Percentiles rank a stretch among this genome's conserved stretches.
phyloP scores from a whole-genome alignment of 1,140 invertebrate genomes.

The Vollenhovia emeryi region DNA sequence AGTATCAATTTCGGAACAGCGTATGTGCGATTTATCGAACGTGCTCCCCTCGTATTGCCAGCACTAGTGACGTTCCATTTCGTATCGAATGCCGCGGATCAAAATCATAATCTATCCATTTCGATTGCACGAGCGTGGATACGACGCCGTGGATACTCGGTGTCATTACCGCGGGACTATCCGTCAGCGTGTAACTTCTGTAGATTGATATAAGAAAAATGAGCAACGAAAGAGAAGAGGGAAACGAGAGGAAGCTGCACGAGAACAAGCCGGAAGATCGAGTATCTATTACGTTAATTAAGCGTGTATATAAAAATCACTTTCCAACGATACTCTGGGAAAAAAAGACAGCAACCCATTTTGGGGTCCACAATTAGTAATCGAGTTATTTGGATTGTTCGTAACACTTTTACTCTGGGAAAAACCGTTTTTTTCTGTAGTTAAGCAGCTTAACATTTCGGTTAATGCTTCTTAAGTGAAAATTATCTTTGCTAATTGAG shows the following conservation, averaged over 20 bases:
- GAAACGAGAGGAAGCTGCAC: neutral
- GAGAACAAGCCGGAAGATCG: conserved; percentile 9
- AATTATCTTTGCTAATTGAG: too few relatives aligned
- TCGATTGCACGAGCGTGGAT: conserved; percentile 7
- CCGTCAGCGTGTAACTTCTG: conserved; percentile 12
- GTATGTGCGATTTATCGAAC: conserved; percentile 78
- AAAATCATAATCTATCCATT: conserved; percentile 61
- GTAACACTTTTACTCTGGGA: too few relatives aligned
- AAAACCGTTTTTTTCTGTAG: too few relatives aligned
- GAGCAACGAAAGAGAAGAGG: neutral
- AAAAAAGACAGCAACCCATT: too few relatives aligned
- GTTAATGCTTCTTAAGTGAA: too few relatives aligned
- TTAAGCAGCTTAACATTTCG: too few relatives aligned
- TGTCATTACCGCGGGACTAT: conserved; percentile 17
- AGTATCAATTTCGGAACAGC: conserved; percentile 79
- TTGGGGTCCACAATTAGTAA: too few relatives aligned
- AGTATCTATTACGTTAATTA: neutral
- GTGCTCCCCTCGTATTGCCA: conserved; percentile 64
- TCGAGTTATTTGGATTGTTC: too few relatives aligned
- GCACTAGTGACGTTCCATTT: conserved; percentile 62
- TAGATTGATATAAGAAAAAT: neutral
- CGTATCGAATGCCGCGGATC: conserved; percentile 51
- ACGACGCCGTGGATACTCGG: neutral
- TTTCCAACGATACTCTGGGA: neutral
- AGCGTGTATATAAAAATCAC: neutral